Percentiles rank a stretch among this genome's conserved stretches.
Conservation (phyloP, 2,797 vertebrate genomes). For the Antrozous pallidus region DNA sequence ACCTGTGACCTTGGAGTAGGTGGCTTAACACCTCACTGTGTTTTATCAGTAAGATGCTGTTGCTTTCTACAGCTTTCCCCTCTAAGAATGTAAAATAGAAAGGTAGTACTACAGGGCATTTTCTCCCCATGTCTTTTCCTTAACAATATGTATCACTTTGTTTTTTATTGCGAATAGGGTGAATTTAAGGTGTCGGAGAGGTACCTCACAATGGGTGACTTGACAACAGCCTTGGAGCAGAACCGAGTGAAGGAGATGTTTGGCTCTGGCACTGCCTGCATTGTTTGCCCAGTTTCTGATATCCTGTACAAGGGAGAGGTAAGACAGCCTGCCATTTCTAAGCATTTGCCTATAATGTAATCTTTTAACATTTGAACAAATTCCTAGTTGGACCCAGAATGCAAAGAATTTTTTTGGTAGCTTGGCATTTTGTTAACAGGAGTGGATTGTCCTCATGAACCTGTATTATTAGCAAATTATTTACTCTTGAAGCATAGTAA, state of each 20-base stretch:
- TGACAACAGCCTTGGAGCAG: conserved; percentile 85
- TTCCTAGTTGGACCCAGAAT: background rate
- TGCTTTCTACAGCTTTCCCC: background rate
- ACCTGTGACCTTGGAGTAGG: background rate
- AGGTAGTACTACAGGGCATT: background rate
- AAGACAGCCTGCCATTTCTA: conserved; percentile 43
- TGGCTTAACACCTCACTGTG: background rate
- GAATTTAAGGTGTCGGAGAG: conserved; percentile 91
- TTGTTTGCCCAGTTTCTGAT: conserved; percentile 87
- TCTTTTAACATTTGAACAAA: background rate
- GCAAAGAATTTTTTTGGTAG: background rate
- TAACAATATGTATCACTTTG: background rate
- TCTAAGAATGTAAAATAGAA: background rate
- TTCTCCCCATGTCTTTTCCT: background rate
- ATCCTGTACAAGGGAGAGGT: conserved; percentile 90
- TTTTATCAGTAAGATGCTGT: background rate
- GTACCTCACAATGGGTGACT: conserved; percentile 89
- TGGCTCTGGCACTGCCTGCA: conserved; percentile 91
- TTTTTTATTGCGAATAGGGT: conserved; percentile 78
- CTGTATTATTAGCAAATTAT: background rate
- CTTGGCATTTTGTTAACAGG: background rate
- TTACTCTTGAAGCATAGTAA: background rate
- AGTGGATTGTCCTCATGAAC: background rate
- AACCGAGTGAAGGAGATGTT: conserved; percentile 91
- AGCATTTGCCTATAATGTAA: background rate